Evolutionary conservation across 2,888 invertebrate genomes (phyloP), one percentile per base, ranked within the genome.

Genomic region (Drosophila niveifrons): DNA sequence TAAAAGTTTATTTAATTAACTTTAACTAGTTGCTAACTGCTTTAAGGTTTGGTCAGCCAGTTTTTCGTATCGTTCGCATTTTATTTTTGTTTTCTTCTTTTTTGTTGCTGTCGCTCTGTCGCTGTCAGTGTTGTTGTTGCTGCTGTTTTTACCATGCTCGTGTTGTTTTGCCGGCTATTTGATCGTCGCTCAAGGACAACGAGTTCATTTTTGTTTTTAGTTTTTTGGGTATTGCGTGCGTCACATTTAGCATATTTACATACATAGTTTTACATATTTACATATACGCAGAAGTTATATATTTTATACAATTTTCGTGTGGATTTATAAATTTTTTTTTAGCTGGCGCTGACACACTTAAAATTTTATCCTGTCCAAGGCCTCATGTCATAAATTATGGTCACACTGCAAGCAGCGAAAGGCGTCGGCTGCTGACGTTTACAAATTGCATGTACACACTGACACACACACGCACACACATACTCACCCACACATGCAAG

Each of bases 11-110:
- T 68, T 66, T 58, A 65, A 62, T 70, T 55, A 67, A 64, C 48
- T 66, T 72, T 82, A 88, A 81, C 87, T 84, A 87, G 87, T 82
- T 76, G 78, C 78, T 66, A 78, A 78, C 78, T 57, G 57, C 57
- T 57, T 56, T 34, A 56, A 46, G 67, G 77, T 56, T 46, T 46
- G 18, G n/a, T 31, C 44, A 47, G 46, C 23, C 34, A 23, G 46
- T 47, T 57, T 57, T 57, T 36, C 41, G 39, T 13, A 23, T 52
- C n/a, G 11, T 41, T 67, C 55, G 43, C 44, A 23, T 23, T 23
- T 23, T 23, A 23, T 23, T 6, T 23, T 23, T 23, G 23, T 23
- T 23, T 23, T 23, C 23, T 23, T 23, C 23, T 23, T 23, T 23
- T 23, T 23, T 23, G 23, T 23, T 6, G 23, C 2, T 23, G 23